These are phyloP conservation scores for Psittacus erithacus DNA, from an alignment of 2,113 vertebrate genomes.

Conservation along the genomic window DNA sequence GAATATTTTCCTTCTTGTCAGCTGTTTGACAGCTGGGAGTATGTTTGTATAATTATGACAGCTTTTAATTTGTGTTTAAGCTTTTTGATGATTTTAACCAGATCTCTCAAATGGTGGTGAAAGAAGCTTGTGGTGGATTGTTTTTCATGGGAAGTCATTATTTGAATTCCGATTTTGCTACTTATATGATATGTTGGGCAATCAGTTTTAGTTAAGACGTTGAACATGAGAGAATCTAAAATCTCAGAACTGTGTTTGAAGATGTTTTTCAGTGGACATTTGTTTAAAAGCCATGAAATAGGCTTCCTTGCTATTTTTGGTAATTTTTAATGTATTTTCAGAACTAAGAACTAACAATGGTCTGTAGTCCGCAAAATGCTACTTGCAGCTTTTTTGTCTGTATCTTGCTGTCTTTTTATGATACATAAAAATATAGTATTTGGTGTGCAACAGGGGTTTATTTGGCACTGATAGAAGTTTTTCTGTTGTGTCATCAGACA, in stretches of 20 bases:
- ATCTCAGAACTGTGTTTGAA: not conserved
- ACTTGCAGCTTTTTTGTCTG: not conserved
- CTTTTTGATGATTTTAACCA: not conserved
- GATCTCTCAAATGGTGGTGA: not conserved
- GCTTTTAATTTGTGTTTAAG: not conserved
- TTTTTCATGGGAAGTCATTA: not conserved
- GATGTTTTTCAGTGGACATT: not conserved
- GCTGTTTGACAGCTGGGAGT: not conserved
- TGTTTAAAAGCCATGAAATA: not conserved
- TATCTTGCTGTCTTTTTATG: not conserved
- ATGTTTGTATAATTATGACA: not conserved
- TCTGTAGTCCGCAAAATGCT: not conserved
- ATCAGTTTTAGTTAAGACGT: not conserved
- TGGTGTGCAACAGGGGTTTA: not conserved
- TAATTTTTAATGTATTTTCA: not conserved
- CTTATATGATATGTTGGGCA: not conserved
- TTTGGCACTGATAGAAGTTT: not conserved
- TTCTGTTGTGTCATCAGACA: not conserved
- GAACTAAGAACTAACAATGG: not conserved
- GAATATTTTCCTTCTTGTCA: not conserved
- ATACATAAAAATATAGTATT: not conserved
- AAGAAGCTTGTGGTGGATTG: not conserved
- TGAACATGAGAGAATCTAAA: not conserved
- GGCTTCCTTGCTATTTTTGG: not conserved
- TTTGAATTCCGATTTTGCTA: not conserved